Base-by-base conservation (phyloP, 2,113 vertebrate species). In the Bujurquina vittata region DNA sequence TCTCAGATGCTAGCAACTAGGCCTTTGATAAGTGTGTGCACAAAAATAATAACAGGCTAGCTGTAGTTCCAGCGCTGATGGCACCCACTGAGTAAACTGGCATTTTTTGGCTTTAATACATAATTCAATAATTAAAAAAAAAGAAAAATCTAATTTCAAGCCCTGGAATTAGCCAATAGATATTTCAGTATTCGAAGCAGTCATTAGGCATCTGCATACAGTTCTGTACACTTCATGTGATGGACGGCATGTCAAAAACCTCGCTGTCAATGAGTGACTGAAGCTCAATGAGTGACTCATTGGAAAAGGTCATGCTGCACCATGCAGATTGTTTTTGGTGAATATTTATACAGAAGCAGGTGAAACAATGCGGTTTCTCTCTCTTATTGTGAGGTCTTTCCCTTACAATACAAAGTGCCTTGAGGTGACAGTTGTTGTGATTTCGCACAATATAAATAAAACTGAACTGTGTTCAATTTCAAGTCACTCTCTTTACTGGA, bases 11-110 rank as follows among this genome's bases (percentile, higher is more conserved):
- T 78, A 79, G 60, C 54, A 79, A 78, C 61, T 46, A 61, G 33
- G 26, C 54, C 67, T 77, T 52, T 49, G 49, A 59, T 62, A 72
- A 80, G 62, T 62, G 43, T 49, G 52, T 61, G 22, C 61, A 73
- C 79, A 40, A 84, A 81, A 78, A 78, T 75, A 81, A 85, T 88
- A 81, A 84, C 33, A 63, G 18, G 37, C 20, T 57, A 26, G 61
- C 57, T 58, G 52, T 9, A 72, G 69, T 86, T 76, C 15, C 86
- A 76, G 83, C 79, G 73, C 63, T 46, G 17, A 83, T 83, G 62
- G 59, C 20, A 56, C 1, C 26, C 52, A 35, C 1, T 8, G 62
- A 58, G 65, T 63, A 72, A 72, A 57, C 20, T 58, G 5, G 2
- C 58, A 33, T 84, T 83, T n/a, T 79, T 35, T 55, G 57, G 75